Base-by-base conservation (phyloP, 1,140 invertebrate genomes). In the Heliconius congener region DNA sequence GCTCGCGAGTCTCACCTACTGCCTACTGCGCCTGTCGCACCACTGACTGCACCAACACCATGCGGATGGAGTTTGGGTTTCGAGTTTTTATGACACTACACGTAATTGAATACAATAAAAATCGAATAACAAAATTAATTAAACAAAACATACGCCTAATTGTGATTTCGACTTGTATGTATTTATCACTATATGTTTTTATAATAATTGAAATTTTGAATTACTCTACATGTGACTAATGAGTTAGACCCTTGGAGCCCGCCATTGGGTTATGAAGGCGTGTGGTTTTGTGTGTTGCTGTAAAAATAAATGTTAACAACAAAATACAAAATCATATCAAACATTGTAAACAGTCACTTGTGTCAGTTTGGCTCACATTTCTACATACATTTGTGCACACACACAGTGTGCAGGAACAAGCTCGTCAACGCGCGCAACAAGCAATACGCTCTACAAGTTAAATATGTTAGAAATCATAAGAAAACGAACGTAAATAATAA, bases 1-100 rank as follows among this genome's bases (percentile, higher is more conserved):
- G 83, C 89, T 86, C 87, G 85, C 57, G 74, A 83, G 83, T 83
- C 84, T 81, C 71, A n/a, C 37, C 37, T 71, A 57, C n/a, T n/a
- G 55, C 50, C 50, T 52, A 52, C 18, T 52, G 50, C 50, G 50
- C 50, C 50, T 52, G 50, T 18, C 18, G 50, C 18, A 18, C 50
- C 18, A 57, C 8, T 57, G 55, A 8, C 55, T 57, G n/a, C 55
- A n/a, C 55, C n/a, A 23, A 9, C 55, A n/a, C n/a, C 55, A 23
- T 57, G 55, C 8, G 55, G n/a, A 57, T 57, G 34, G n/a, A 81
- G 39, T 19, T 27, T 57, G 30, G 71, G 60, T 3, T 13, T 66
- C 27, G 60, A 66, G 1, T 16, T 57, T 23, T 23, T 57, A 23
- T 27, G 23, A 30, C 13, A 66, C 60, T 66, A 66, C 60, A 11